phyloP scores from a whole-genome alignment of 2,797 vertebrate genomes.

The Perodicticus potto region DNA sequence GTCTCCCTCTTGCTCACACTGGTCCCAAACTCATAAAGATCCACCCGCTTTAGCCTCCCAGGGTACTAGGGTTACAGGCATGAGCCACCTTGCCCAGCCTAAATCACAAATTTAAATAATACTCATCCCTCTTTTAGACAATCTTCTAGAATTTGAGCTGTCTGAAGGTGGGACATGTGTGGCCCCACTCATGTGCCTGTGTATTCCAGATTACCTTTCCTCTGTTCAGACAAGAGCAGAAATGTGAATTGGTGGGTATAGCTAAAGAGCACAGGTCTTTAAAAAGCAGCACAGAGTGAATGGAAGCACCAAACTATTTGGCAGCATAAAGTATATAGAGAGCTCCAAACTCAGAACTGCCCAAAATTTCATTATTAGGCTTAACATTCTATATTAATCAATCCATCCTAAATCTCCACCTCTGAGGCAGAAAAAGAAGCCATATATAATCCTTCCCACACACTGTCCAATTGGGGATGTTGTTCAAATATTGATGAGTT shows the following conservation, averaged over 20 bases:
- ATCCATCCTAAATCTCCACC: neutral
- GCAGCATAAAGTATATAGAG: neutral
- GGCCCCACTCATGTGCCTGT: neutral
- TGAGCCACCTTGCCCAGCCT: too few species aligned
- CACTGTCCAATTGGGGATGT: neutral
- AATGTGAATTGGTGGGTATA: neutral
- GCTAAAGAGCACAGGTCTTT: neutral
- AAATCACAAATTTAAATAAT: conserved; percentile 37
- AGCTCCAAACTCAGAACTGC: neutral
- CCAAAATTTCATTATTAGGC: neutral
- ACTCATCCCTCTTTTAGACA: neutral
- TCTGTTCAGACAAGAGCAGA: conserved; percentile 15
- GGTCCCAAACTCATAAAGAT: too few species aligned
- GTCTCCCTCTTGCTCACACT: too few species aligned
- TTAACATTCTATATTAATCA: neutral
- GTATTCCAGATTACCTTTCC: neutral
- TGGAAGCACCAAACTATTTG: neutral
- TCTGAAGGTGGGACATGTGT: neutral
- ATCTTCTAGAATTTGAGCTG: neutral
- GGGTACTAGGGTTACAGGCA: too few species aligned
- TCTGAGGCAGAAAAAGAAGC: neutral
- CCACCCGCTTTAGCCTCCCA: too few species aligned
- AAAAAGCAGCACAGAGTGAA: neutral
- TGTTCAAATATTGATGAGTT: conserved; percentile 49
- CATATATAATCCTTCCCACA: neutral